A percentile compares a stretch with the other conserved stretches of the same genome.
Conservation (phyloP, 2,888 invertebrate species). For the Cantharis rufa region DNA sequence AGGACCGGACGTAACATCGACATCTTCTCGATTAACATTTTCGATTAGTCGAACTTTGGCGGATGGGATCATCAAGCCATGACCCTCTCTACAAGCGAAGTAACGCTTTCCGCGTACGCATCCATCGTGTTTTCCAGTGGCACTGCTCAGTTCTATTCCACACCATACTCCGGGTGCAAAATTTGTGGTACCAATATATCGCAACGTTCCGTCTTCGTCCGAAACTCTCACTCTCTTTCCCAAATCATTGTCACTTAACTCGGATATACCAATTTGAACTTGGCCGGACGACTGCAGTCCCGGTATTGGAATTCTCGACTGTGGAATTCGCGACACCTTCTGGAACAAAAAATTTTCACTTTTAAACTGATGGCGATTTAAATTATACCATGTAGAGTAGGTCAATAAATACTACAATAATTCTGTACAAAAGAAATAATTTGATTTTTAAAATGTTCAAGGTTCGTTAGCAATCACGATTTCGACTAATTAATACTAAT, state of each 20-base stretch:
- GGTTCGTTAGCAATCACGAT: background rate
- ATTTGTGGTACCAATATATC: slow-evolving; percentile 62
- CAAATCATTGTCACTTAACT: slow-evolving; percentile 37
- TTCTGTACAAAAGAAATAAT: background rate
- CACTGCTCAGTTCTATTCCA: slow-evolving; percentile 64
- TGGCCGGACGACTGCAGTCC: slow-evolving; percentile 24
- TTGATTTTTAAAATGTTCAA: background rate
- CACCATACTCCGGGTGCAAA: slow-evolving; percentile 65
- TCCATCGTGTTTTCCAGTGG: slow-evolving; percentile 68
- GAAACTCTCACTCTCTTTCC: slow-evolving; percentile 48
- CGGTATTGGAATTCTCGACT: slow-evolving; percentile 45
- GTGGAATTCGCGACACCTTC: slow-evolving; percentile 49
- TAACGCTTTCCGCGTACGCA: slow-evolving; percentile 64
- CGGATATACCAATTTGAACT: slow-evolving; percentile 5
- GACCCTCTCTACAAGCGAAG: slow-evolving; percentile 62
- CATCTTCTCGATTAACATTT: slow-evolving; percentile 55
- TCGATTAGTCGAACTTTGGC: slow-evolving; percentile 56
- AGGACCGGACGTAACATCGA: slow-evolving; percentile 60
- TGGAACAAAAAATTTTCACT: slow-evolving; percentile 36
- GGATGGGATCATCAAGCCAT: slow-evolving; percentile 68
- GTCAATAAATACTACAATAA: background rate
- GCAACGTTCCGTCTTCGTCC: slow-evolving; percentile 57
- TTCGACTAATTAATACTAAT: background rate
- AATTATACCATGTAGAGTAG: background rate
- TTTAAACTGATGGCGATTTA: background rate